phyloP scores from a whole-genome alignment of 2,113 vertebrate genomes.

The Abramis brama region DNA sequence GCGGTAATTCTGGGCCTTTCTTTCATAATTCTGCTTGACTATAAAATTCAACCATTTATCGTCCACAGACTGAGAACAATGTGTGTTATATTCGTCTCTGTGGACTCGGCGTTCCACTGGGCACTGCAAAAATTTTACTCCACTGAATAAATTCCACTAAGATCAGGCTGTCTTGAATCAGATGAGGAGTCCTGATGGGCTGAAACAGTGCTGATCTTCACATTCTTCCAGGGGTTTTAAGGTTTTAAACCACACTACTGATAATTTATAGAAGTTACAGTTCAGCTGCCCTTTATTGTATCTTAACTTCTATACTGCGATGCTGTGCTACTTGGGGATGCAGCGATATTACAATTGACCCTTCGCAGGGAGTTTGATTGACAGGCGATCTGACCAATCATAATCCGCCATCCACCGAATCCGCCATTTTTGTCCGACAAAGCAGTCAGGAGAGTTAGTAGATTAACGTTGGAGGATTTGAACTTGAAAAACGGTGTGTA shows the following conservation, averaged over 20 bases:
- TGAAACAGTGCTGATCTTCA: slow-evolving; percentile 8
- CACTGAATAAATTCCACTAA: not conserved
- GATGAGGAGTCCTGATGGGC: not conserved
- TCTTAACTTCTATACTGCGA: not conserved
- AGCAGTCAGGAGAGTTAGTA: too few relatives aligned
- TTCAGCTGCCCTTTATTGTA: not conserved
- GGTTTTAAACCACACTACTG: too few relatives aligned
- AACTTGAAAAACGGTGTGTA: too few relatives aligned
- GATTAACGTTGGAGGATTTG: too few relatives aligned
- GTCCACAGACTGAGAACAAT: not conserved
- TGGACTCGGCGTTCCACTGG: not conserved
- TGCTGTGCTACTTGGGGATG: not conserved
- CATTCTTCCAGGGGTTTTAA: not conserved
- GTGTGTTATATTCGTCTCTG: not conserved
- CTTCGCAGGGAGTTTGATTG: too few relatives aligned
- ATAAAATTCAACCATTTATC: slow-evolving; percentile 17
- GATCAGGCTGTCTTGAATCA: not conserved
- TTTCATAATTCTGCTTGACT: slow-evolving; percentile 27
- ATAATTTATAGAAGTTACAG: not conserved
- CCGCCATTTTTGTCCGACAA: too few relatives aligned
- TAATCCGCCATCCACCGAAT: too few relatives aligned
- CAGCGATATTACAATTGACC: not conserved
- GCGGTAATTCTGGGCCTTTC: not conserved
- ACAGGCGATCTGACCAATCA: too few relatives aligned
- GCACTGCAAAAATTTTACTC: not conserved